Conservation (phyloP, 2,888 invertebrate species). For the Branchinecta sandiegonensis region DNA sequence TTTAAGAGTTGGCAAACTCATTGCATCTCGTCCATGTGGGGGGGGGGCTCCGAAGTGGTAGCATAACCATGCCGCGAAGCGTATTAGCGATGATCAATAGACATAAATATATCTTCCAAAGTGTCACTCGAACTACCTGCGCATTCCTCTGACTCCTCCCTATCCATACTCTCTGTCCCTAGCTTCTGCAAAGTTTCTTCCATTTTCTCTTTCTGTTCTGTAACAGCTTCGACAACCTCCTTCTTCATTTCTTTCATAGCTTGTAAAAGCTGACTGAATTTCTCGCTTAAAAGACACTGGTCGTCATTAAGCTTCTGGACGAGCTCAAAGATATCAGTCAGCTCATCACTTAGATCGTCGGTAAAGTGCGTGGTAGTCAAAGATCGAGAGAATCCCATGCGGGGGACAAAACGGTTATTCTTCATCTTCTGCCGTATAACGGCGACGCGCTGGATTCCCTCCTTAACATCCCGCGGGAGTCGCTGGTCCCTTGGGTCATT, state of each 20-base stretch:
- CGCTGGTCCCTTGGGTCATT: slow-evolving; percentile 67
- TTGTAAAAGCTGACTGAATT: not conserved
- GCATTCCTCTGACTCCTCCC: too few relatives aligned
- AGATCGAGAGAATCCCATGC: not conserved
- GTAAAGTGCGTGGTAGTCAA: slow-evolving; percentile 4
- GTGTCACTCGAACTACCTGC: too few relatives aligned
- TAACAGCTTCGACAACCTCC: not conserved
- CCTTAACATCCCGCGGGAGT: slow-evolving; percentile 56
- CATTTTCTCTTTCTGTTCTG: too few relatives aligned
- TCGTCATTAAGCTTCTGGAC: not conserved
- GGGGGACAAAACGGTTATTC: slow-evolving; percentile 3
- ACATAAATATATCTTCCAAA: too few relatives aligned
- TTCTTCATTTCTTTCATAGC: not conserved
- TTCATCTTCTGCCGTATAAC: slow-evolving; percentile 32
- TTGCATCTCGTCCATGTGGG: too few relatives aligned
- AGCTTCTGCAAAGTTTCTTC: too few relatives aligned
- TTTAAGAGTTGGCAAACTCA: too few relatives aligned
- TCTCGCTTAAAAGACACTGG: not conserved
- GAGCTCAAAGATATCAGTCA: not conserved
- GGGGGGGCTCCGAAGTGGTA: too few relatives aligned
- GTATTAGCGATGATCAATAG: too few relatives aligned
- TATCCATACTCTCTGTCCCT: too few relatives aligned
- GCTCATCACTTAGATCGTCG: not conserved
- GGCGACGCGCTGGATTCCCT: slow-evolving; percentile 56
- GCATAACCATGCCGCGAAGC: too few relatives aligned